Base-by-base conservation (phyloP, 53 echinoderm and acorn worm genomes). In the Apostichopus leukothele region DNA sequence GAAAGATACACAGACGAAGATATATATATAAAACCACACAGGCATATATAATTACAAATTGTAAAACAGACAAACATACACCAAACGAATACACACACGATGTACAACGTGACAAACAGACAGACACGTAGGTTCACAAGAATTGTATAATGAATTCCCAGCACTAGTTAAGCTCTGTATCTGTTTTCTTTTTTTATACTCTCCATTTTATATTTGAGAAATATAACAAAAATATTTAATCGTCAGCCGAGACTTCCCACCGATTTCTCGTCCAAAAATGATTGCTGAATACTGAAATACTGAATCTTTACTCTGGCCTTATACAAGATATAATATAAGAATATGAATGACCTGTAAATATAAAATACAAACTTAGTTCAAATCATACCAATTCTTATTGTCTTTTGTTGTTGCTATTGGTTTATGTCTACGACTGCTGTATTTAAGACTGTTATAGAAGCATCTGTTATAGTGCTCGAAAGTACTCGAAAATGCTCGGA, bases 61-160 rank as follows among this genome's bases (percentile, higher is more conserved):
- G 5, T 13, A 63, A 63, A 63, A 63, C 9, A 61, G 11, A 63
- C 63, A 63, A 0, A 63, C 63, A 63, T 16, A 13, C 4, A 63
- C 63, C 16, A 63, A 63, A 63, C 39, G 39, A 39, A 39, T 39
- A 39, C 2, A 39, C 39, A 39, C 39, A 39, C 39, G 39, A 39
- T 39, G 39, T 39, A 39, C 39, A 39, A 39, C 2, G 0, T 39
- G 39, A 63, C 63, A 71, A 71, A 71, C 18, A 71, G 16, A 71
- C 71, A 71, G 1, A 71, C 71, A 71, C 20, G 71, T 71, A 71
- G 71, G 20, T n/a, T 71, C 71, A 71, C 71, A 19, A 71, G 18
- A 71, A 71, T 16, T 71, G 71, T 71, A 19, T 71, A 71, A 71
- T n/a, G 71, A n/a, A 71, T 71, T 71, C 18, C 71, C 71, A 19